phyloP scores from a whole-genome alignment of 2,888 invertebrate species.

The Colostygia pectinataria region DNA sequence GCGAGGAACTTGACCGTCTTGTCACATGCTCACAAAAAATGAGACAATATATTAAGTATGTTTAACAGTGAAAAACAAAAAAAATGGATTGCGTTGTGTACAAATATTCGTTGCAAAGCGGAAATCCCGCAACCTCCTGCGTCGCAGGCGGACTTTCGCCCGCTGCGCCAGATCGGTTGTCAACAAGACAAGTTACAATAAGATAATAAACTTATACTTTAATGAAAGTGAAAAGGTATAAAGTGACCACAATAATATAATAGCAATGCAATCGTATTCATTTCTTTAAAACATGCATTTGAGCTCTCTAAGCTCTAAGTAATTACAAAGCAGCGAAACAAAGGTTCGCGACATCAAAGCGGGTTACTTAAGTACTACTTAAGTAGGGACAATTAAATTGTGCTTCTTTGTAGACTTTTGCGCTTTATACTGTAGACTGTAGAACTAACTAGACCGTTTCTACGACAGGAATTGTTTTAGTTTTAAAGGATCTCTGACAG shows the following conservation, averaged over 20 bases:
- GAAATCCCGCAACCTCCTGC: too few species aligned
- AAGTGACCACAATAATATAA: not conserved
- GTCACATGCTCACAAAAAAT: too few species aligned
- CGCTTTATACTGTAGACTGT: constrained; percentile 5
- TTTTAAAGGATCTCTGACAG: not conserved
- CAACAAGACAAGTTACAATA: too few species aligned
- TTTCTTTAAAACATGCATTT: constrained; percentile 9
- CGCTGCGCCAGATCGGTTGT: too few species aligned
- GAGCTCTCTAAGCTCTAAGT: constrained; percentile 19
- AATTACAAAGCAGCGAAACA: constrained; percentile 22
- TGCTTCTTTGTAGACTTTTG: constrained; percentile 22
- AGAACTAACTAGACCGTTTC: constrained; percentile 6
- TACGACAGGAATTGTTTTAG: not conserved
- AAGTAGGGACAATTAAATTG: constrained; percentile 24
- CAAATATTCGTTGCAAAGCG: too few species aligned
- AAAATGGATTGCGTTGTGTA: too few species aligned
- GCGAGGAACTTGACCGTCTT: too few species aligned
- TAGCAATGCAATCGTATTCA: not conserved
- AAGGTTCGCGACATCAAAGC: constrained; percentile 25
- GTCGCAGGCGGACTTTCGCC: too few species aligned
- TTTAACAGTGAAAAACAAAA: too few species aligned
- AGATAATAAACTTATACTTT: too few species aligned
- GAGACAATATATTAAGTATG: too few species aligned
- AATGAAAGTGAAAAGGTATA: too few species aligned
- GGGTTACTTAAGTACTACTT: constrained; percentile 16